These are phyloP conservation scores for Beris morrisii DNA, from an alignment of 2,888 invertebrate species.

Conservation along the genomic window DNA sequence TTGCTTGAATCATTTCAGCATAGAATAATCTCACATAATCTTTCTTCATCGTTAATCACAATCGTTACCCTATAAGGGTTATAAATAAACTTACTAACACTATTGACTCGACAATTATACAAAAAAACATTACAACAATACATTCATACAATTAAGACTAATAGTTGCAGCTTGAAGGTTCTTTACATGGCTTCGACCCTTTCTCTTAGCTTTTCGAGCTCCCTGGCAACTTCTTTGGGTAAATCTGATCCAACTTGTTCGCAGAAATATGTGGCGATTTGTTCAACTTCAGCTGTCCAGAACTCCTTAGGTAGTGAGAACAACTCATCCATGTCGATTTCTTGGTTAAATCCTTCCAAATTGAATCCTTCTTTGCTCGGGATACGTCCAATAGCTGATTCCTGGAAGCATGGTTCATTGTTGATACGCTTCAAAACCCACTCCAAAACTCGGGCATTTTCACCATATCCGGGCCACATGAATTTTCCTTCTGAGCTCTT, in stretches of 20 bases:
- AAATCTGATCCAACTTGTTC: conserved; percentile 89
- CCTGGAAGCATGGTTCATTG: conserved; percentile 67
- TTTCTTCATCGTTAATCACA: background rate
- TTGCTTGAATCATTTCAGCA: background rate
- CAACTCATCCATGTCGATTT: conserved; percentile 75
- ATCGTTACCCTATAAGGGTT: conserved; percentile 10
- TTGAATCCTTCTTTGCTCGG: conserved; percentile 69
- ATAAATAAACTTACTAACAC: background rate
- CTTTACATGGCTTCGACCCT: conserved; percentile 47
- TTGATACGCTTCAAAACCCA: conserved; percentile 92
- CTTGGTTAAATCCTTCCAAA: conserved; percentile 67
- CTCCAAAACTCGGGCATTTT: conserved; percentile 93
- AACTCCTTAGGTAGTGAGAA: conserved; percentile 89
- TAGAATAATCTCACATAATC: conserved; percentile 7
- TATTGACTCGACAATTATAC: too few species aligned
- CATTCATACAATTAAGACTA: background rate
- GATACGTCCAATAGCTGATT: conserved; percentile 76
- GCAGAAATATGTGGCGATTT: conserved; percentile 85
- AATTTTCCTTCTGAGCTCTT: conserved; percentile 84
- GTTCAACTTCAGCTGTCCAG: conserved; percentile 84
- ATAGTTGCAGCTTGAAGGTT: background rate
- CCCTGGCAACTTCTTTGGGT: conserved; percentile 72
- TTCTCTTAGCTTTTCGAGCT: conserved; percentile 67
- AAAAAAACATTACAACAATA: background rate
- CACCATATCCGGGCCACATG: conserved; percentile 99